Base-by-base conservation (phyloP, 37 sponge, comb jelly and placozoan genomes). In the Agelas oroides region DNA sequence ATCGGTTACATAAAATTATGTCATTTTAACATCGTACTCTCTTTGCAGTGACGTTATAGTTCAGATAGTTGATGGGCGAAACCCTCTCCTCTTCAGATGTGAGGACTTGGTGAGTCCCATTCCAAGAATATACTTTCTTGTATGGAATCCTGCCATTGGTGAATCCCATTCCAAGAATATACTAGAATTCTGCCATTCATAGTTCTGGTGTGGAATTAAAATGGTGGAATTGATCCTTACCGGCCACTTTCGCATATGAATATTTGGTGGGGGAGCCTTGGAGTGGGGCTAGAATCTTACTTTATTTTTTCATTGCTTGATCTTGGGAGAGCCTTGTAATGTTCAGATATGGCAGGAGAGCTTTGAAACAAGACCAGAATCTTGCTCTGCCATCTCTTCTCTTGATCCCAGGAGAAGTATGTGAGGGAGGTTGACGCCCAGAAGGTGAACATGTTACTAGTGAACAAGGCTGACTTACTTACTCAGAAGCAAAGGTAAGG, bases 1-100 rank as follows among this genome's bases (percentile, higher is more conserved):
- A n/a, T n/a, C n/a, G n/a, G n/a, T n/a, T n/a, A n/a, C n/a, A n/a
- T n/a, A n/a, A n/a, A n/a, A n/a, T n/a, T n/a, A n/a, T n/a, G n/a
- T n/a, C n/a, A n/a, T n/a, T n/a, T n/a, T n/a, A n/a, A n/a, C n/a
- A n/a, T n/a, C n/a, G n/a, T n/a, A n/a, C n/a, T n/a, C n/a, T 12
- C 17, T 65, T 2, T 71, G 1, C 73, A 97, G 97, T 90, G 93
- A 97, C 52, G 63, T 95, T 19, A 89, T 97, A 37, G 93, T 97
- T 5, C 97, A 97, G 84, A 97, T 97, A 65, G 93, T 97, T 24
- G 97, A 97, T 75, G 95, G 95, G 2, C 79, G 97, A 34, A 94
- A 95, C 59, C 97, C 97, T 2, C 84, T 97, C 0, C 76, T 97
- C 32, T 97, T 92, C 55, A 73, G 81, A 19, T 97, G 93, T 66